Evolutionary conservation across 2,797 vertebrate genomes (phyloP).

Genomic region (Anguilla obscura): DNA sequence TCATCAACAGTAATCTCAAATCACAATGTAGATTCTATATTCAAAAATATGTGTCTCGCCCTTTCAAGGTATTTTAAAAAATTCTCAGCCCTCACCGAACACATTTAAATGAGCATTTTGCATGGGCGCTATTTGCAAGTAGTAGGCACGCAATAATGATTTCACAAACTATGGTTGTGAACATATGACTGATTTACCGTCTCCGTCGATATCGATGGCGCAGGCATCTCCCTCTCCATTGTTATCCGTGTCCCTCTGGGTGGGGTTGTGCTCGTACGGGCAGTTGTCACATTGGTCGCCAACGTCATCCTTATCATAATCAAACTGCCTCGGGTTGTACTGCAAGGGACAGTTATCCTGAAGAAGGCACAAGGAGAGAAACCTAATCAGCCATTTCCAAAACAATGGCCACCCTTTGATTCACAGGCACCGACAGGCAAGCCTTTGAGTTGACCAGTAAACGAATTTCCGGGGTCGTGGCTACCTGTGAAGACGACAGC

Average conservation of each 20-base stretch:
- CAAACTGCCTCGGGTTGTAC: constrained; percentile 91
- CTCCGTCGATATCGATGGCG: constrained; percentile 93
- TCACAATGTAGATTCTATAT: background rate
- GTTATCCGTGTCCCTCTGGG: constrained; percentile 89
- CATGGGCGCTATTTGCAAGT: background rate
- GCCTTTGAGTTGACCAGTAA: background rate
- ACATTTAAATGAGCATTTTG: background rate
- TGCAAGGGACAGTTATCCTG: constrained; percentile 94
- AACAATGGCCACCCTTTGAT: background rate
- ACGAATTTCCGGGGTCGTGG: background rate
- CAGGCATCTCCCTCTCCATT: constrained; percentile 94
- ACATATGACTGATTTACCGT: constrained; percentile 70
- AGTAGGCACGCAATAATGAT: background rate
- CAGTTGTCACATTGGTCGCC: constrained; percentile 97
- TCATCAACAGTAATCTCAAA: background rate
- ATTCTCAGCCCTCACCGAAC: background rate
- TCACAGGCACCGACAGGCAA: background rate
- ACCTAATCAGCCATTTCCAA: background rate
- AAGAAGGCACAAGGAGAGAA: background rate
- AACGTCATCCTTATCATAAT: constrained; percentile 91
- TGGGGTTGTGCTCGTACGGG: constrained; percentile 88
- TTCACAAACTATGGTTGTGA: background rate
- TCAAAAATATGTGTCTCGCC: background rate
- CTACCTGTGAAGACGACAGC: background rate
- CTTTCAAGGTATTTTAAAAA: background rate